Percentiles rank a stretch among this genome's conserved stretches.
phyloP scores from a whole-genome alignment of 2,888 invertebrate species.

The Azorinus chamasolen region DNA sequence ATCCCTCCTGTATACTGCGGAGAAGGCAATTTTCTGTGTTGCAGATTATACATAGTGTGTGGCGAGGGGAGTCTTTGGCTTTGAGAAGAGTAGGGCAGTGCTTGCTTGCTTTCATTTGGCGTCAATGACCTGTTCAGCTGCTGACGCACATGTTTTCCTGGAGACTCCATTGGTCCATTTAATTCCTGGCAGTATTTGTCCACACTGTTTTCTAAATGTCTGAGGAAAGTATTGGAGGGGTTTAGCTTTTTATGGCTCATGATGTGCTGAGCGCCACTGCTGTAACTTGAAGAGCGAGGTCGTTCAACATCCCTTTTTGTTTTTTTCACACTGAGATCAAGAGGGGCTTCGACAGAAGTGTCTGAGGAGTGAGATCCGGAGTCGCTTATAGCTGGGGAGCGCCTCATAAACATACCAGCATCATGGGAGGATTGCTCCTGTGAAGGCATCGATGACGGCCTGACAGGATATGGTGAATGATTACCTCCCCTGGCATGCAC shows the following conservation, averaged over 20 bases:
- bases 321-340: slow-evolving; percentile 71
- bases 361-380: no score
- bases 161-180: slow-evolving; percentile 31
- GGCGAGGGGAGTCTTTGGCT: slow-evolving; percentile 21
- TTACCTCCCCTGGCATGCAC: neutral
- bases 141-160: slow-evolving; percentile 8
- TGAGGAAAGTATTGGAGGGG: slow-evolving; percentile 59
- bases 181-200: slow-evolving; percentile 73
- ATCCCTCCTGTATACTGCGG: slow-evolving; percentile 57
- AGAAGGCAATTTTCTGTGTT: slow-evolving; percentile 29
- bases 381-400: no score
- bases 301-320: slow-evolving; percentile 10
- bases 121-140: slow-evolving; percentile 13
- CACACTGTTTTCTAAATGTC: slow-evolving; percentile 76
- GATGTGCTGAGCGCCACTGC: slow-evolving; percentile 20
- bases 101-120: slow-evolving; percentile 17
- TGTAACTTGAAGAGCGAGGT: slow-evolving; percentile 31
- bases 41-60: slow-evolving; percentile 28
- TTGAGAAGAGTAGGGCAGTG: slow-evolving; percentile 14
- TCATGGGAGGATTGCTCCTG: slow-evolving; percentile 19
- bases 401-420: no score
- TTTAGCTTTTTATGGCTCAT: slow-evolving; percentile 29
- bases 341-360: slow-evolving; percentile 34
- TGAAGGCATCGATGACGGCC: slow-evolving; percentile 25
- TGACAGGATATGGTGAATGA: slow-evolving; percentile 17